phyloP scores from a whole-genome alignment of 2,888 invertebrate genomes.

The Pseudoips prasinana region DNA sequence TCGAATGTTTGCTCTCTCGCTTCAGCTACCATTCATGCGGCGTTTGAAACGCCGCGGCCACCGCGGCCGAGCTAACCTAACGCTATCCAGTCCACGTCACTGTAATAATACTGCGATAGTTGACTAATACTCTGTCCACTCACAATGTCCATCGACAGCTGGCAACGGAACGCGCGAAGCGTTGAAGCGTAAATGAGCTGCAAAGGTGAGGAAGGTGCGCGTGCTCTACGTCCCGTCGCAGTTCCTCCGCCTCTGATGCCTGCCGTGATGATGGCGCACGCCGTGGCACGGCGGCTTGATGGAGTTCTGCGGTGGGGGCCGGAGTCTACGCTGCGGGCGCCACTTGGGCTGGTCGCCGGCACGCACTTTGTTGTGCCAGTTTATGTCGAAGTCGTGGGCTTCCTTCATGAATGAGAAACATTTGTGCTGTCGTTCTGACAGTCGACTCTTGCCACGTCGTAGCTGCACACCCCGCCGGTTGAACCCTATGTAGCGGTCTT shows the following conservation, averaged over 20 bases:
- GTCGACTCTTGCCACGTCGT: constrained; percentile 65
- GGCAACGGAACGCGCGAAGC: constrained; percentile 79
- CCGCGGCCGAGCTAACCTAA: constrained; percentile 70
- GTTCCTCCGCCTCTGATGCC: constrained; percentile 71
- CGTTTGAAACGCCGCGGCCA: constrained; percentile 72
- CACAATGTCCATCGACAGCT: constrained; percentile 77
- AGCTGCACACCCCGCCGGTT: constrained; percentile 82
- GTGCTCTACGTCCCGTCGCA: constrained; percentile 72
- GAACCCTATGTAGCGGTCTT: constrained; percentile 84
- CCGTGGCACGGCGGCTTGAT: constrained; percentile 66
- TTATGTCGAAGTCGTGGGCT: constrained; percentile 83
- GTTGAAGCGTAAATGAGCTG: constrained; percentile 76
- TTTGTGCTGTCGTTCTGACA: constrained; percentile 70
- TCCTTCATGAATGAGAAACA: constrained; percentile 85
- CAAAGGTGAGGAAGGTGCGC: constrained; percentile 45
- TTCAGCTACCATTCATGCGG: constrained; percentile 76
- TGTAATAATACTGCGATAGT: constrained; percentile 82
- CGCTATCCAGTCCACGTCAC: constrained; percentile 79
- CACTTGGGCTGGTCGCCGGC: constrained; percentile 71
- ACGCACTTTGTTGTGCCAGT: constrained; percentile 82
- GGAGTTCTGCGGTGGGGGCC: constrained; percentile 62
- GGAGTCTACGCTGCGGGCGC: constrained; percentile 71
- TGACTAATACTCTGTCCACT: constrained; percentile 82
- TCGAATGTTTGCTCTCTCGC: constrained; percentile 77
- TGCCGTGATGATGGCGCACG: constrained; percentile 72